Evolutionary conservation across 2,888 invertebrate genomes (phyloP).

Genomic region (Macrosoma leucophasiata): DNA sequence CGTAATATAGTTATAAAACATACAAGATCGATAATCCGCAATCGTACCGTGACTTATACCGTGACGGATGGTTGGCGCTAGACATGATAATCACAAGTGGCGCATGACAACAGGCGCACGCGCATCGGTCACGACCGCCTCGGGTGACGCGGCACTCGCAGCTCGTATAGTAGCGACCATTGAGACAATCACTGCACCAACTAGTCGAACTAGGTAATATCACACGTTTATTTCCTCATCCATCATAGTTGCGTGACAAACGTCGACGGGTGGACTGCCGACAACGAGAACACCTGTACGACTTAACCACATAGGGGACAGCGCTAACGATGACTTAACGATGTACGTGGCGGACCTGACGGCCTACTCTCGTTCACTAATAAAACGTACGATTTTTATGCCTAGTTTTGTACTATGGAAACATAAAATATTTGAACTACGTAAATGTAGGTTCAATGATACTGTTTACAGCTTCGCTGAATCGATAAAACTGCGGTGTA

Average conservation of each 20-base stretch:
- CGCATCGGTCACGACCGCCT: conserved; percentile 61
- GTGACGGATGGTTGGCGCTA: conserved; percentile 39
- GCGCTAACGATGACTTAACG: conserved; percentile 40
- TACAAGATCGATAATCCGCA: too few species aligned
- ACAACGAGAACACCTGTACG: conserved; percentile 43
- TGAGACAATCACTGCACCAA: conserved; percentile 44
- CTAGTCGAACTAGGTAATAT: conserved; percentile 47
- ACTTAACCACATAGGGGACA: conserved; percentile 41
- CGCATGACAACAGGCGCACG: conserved; percentile 64
- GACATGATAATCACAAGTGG: conserved; percentile 66
- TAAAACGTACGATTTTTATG: too few species aligned
- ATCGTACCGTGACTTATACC: too few species aligned
- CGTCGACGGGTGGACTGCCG: conserved; percentile 43
- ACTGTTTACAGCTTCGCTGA: conserved; percentile 15
- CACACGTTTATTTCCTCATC: conserved; percentile 48
- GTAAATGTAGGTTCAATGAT: conserved; percentile 15
- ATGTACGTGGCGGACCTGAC: conserved; percentile 38
- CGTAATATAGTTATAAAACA: too few species aligned
- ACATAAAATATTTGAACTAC: too few species aligned
- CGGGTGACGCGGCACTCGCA: conserved; percentile 40
- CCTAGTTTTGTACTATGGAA: too few species aligned
- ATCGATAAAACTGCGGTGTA: conserved; percentile 14
- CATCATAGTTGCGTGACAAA: conserved; percentile 47
- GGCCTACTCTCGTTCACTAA: too few species aligned
- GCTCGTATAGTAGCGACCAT: conserved; percentile 36